Evolutionary conservation across 2,888 invertebrate species (phyloP).

Genomic region (Lepidocyrtoides sp.): DNA sequence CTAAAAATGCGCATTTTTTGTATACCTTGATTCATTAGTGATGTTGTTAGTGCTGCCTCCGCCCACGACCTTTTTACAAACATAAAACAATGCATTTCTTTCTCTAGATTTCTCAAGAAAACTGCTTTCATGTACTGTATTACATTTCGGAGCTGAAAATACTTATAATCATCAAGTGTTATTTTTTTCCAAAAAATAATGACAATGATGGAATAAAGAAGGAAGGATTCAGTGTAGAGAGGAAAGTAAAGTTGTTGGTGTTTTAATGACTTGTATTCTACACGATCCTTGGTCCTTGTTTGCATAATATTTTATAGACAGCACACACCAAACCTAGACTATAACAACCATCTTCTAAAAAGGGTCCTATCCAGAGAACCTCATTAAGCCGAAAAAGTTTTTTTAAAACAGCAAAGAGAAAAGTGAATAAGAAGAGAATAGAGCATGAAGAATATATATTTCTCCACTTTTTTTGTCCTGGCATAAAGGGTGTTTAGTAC

Average conservation of each 20-base stretch:
- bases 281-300: background rate
- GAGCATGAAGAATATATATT: no score
- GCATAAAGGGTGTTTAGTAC: no score
- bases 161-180: background rate
- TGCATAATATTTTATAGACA: no score
- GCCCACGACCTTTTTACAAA: background rate
- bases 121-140: background rate
- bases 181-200: background rate
- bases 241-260: no score
- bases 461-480: no score
- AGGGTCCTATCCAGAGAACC: background rate
- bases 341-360: background rate
- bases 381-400: conserved; percentile 6
- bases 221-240: background rate
- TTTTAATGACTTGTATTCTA: conserved; percentile 15
- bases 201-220: conserved; percentile 12
- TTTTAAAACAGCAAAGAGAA: background rate
- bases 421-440: background rate
- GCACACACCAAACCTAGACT: no score
- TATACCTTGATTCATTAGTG: no score
- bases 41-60: background rate
- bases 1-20: no score
- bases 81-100: no score
- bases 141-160: background rate
- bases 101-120: background rate